Evolutionary conservation across 1,140 invertebrate genomes (phyloP).

Genomic region (Drosophila fuyamai): DNA sequence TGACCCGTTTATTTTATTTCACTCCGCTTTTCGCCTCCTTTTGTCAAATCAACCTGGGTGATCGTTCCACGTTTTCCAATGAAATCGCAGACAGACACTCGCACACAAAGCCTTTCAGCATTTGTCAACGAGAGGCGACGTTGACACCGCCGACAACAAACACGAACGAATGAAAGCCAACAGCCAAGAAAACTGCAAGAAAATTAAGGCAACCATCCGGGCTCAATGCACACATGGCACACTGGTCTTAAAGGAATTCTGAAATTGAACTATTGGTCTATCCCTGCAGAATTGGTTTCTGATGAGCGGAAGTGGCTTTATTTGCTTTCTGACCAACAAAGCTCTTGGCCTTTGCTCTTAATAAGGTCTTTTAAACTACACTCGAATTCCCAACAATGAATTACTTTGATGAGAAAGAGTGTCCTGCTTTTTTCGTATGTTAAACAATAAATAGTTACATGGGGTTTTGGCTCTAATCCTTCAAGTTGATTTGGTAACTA

Average conservation of each 20-base stretch:
- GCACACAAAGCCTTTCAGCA: conserved; percentile 77
- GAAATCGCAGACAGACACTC: conserved; percentile 61
- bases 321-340: too few relatives aligned
- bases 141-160: conserved; percentile 65
- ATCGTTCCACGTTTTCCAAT: conserved; percentile 70
- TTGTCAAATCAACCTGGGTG: conserved; percentile 77
- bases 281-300: not conserved
- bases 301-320: too few relatives aligned
- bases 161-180: conserved; percentile 58
- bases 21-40: conserved; percentile 32
- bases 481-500: too few relatives aligned
- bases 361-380: too few relatives aligned
- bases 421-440: too few relatives aligned
- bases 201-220: conserved; percentile 72
- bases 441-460: too few relatives aligned
- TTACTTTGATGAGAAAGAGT: too few relatives aligned
- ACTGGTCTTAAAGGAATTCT: not conserved
- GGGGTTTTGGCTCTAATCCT: too few relatives aligned
- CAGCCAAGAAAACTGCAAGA: conserved; percentile 78
- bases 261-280: not conserved
- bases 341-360: too few relatives aligned
- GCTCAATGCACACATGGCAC: conserved; percentile 31
- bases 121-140: conserved; percentile 72
- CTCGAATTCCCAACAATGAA: too few relatives aligned
- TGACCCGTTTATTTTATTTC: conserved; percentile 72